Evolutionary conservation across 1,140 invertebrate species (phyloP), one percentile per base, ranked within the genome.

Genomic region (Calycopis cecrops): DNA sequence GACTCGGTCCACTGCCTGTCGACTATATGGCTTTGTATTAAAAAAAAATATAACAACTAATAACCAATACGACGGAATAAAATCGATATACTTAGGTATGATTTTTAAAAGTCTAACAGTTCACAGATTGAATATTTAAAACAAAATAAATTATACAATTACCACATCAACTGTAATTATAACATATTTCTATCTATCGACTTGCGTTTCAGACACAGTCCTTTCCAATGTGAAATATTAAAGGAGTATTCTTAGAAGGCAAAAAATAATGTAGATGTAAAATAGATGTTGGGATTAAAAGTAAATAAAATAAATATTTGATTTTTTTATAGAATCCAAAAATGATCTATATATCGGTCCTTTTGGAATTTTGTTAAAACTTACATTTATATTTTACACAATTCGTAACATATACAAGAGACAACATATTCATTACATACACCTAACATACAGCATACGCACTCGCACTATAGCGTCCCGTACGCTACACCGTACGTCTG

Each of bases 321-420:
- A 14, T 40, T 37, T 1, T 35, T 37, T 12, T 44, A 9, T 44
- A 3, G 40, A 44, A 44, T 44, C 40, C 3, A 44, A 14, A 28
- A 14, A 17, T 44, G 14, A 44, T 44, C 17, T 44, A 44, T 44
- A 16, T 40, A 7, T 40, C 38, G 38, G 38, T 44, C 40, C 40
- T 44, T 16, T 44, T 44, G 40, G 40, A 44, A 44, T 44, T 44
- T 44, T 16, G 40, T 44, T 44, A 44, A 44, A 44, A 44, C 40
- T 44, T 44, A 44, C 40, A 42, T 0, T 17, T 44, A 44, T 44
- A 44, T 44, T 40, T 44, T 44, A 44, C 12, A 44, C 40, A 44
- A 44, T 44, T 44, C 14, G 40, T 44, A 44, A 44, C 40, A 44
- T 44, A 8, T 44, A 44, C 40, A 44, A 44, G 6, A 28, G 14